These are phyloP conservation scores for Apaloderma vittatum DNA, from an alignment of 2,113 vertebrate species.

Conservation along the genomic window DNA sequence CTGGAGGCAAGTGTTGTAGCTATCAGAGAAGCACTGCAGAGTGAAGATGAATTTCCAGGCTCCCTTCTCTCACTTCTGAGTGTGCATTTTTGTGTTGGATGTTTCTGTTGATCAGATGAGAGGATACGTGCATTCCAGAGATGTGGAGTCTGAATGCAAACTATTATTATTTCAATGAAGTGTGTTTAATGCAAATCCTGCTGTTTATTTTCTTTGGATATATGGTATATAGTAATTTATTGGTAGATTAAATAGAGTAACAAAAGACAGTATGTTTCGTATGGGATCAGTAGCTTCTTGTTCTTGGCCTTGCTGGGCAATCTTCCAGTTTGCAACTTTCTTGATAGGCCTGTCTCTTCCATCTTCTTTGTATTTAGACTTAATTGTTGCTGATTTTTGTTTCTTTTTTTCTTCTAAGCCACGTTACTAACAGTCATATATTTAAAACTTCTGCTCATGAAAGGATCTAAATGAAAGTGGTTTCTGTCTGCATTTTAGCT, in stretches of 20 bases:
- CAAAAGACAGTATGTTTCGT: background rate
- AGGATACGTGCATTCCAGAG: background rate
- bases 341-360: background rate
- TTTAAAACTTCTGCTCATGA: background rate
- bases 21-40: background rate
- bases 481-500: background rate
- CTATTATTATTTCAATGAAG: background rate
- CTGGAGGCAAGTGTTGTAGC: background rate
- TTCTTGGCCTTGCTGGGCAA: background rate
- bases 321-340: background rate
- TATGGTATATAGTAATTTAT: background rate
- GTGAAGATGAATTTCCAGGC: background rate
- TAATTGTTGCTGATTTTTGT: background rate
- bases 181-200: background rate
- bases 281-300: background rate
- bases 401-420: background rate
- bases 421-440: background rate
- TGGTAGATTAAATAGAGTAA: background rate
- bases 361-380: background rate
- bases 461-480: background rate
- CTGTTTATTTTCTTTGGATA: background rate
- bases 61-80: background rate
- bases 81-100: background rate
- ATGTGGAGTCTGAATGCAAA: background rate
- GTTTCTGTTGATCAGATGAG: background rate